Evolutionary conservation across 2,797 vertebrate species (phyloP).

Genomic region (Arnoldichthys spilopterus): DNA sequence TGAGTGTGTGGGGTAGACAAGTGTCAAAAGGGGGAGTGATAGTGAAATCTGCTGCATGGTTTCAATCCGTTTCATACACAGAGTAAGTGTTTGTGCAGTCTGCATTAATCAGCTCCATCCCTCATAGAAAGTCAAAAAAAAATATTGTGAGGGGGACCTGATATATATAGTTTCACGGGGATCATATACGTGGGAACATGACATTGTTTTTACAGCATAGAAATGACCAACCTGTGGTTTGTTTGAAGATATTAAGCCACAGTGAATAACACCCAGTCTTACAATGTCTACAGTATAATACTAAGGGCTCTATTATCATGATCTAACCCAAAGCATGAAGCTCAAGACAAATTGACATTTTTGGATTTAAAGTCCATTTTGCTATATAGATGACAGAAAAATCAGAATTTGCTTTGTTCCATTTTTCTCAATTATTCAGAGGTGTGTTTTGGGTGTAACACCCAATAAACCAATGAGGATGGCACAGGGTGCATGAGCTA

Average conservation of each 20-base stretch:
- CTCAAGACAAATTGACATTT: constrained; percentile 28
- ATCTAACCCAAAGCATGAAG: too few relatives aligned
- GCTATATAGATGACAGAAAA: too few relatives aligned
- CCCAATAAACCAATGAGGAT: too few relatives aligned
- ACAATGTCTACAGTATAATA: constrained; percentile 27
- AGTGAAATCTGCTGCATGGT: constrained; percentile 40
- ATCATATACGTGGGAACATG: constrained; percentile 29
- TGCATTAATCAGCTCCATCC: constrained; percentile 47
- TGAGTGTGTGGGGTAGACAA: constrained; percentile 21
- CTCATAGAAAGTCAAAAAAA: constrained; percentile 45
- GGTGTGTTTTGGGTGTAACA: too few relatives aligned
- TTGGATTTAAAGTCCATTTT: too few relatives aligned
- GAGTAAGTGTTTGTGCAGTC: constrained; percentile 48
- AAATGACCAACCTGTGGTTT: constrained; percentile 58
- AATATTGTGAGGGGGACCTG: constrained; percentile 42
- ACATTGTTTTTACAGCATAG: constrained; percentile 47
- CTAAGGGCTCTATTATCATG: too few relatives aligned
- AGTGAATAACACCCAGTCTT: constrained; percentile 23
- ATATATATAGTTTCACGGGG: constrained; percentile 45
- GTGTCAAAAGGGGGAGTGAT: constrained; percentile 20
- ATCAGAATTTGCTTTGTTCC: too few relatives aligned
- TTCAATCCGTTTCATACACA: constrained; percentile 48
- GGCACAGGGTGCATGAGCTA: too few relatives aligned
- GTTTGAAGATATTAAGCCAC: constrained; percentile 55
- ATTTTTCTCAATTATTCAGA: too few relatives aligned